Evolutionary conservation across 2,113 vertebrate genomes (phyloP), one percentile per base, ranked within the genome.

Genomic region (Anhinga rufa): DNA sequence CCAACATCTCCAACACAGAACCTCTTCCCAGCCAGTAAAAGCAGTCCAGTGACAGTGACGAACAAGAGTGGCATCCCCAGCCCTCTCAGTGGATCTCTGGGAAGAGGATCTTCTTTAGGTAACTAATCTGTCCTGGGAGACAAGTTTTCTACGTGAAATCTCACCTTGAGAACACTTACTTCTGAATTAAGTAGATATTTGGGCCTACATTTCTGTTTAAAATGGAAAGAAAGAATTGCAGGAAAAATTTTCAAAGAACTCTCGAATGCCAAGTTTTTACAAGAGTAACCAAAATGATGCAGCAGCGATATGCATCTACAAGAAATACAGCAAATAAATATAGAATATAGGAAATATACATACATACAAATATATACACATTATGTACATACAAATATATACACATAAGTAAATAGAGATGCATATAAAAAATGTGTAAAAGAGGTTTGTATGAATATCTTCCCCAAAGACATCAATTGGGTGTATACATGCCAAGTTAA

Each of bases 81-180:
- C 94, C 99, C 99, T 1, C 98, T 99, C 6, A 97, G 98, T 82
- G 98, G 97, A 88, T 98, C 98, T 80, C 91, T 99, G 92, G 98
- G 98, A 91, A 98, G 99, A 91, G 99, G 98, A 96, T 99, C 99
- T 71, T 99, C 99, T 96, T 94, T 99, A 97, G 99, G 99, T 99
- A 99, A 98, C 14, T 81, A 8, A 97, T n/a, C 55, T 97, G 20
- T 75, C 76, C 77, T 62, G 21, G 55, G 49, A 10, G 82, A 87
- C 46, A 28, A 7, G 2, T 75, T 88, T 86, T 55, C 79, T 64
- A 34, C 31, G 9, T 26, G 26, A 82, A 88, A 57, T 38, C 38
- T 62, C 29, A 74, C 24, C 20, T 54, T 58, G 54, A 92, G 48
- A 14, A 36, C 12, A 7, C 38, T 60, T 44, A 4, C 28, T 31